Conservation (phyloP, 2,888 invertebrate species). For the Drosophila mercatorum region DNA sequence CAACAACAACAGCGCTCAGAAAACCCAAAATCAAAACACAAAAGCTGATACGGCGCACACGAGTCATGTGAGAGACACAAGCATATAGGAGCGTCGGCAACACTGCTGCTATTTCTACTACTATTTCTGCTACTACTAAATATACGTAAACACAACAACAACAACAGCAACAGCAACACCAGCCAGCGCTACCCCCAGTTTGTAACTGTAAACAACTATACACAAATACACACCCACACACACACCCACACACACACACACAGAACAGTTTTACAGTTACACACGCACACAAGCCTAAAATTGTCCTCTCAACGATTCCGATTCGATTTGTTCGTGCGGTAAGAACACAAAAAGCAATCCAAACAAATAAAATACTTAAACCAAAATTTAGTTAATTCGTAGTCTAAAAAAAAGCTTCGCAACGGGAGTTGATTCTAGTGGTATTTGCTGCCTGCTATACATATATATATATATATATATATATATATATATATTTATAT, state of each 20-base stretch:
- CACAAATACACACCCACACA: constrained; percentile 15
- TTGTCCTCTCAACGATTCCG: constrained; percentile 39
- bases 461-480: not conserved
- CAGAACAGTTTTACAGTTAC: constrained; percentile 28
- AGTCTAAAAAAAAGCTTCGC: constrained; percentile 68
- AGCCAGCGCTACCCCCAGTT: constrained; percentile 47
- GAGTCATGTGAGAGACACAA: constrained; percentile 67
- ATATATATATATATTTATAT: not conserved
- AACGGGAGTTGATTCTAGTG: constrained; percentile 33
- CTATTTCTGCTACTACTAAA: constrained; percentile 14
- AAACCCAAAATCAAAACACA: constrained; percentile 82
- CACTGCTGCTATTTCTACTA: constrained; percentile 41
- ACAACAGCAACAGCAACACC: constrained; percentile 34
- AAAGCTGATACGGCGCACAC: constrained; percentile 82
- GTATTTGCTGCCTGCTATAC: constrained; percentile 54
- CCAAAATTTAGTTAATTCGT: constrained; percentile 31
- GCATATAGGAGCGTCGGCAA: constrained; percentile 18
- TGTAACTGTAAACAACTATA: constrained; percentile 23
- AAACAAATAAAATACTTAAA: not conserved
- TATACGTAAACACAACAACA: constrained; percentile 20
- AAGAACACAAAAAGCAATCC: constrained; percentile 61
- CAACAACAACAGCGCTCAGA: constrained; percentile 48
- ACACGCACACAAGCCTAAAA: constrained; percentile 46
- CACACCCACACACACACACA: constrained; percentile 13
- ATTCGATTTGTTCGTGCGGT: constrained; percentile 63